Conservation (phyloP, 2,797 vertebrate genomes). For the Epinephelus malabaricus region DNA sequence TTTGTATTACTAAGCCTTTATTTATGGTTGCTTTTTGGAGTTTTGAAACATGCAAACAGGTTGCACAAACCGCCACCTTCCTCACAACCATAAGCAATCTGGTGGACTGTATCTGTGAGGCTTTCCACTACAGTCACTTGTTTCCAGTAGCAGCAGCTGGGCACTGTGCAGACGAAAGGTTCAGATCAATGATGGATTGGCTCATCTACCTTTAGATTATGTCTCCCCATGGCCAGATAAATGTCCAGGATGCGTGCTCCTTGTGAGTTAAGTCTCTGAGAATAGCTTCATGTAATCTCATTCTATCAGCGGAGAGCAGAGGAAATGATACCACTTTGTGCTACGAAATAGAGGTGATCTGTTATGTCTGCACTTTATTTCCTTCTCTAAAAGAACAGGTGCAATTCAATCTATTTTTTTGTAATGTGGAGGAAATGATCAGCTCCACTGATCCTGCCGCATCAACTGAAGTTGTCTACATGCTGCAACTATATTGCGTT, state of each 20-base stretch:
- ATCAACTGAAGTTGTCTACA: slow-evolving; percentile 42
- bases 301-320: slow-evolving; percentile 62
- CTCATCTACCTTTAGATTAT: slow-evolving; percentile 61
- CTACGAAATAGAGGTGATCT: slow-evolving; percentile 56
- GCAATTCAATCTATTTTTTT: slow-evolving; percentile 39
- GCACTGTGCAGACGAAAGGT: slow-evolving; percentile 20
- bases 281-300: slow-evolving; percentile 69
- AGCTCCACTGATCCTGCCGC: slow-evolving; percentile 25
- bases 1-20: slow-evolving; percentile 12
- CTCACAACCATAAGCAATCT: slow-evolving; percentile 1
- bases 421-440: slow-evolving; percentile 43
- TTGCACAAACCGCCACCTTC: background rate
- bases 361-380: slow-evolving; percentile 65
- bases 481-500: slow-evolving; percentile 29
- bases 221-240: slow-evolving; percentile 66
- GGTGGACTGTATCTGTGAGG: background rate
- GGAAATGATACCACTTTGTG: slow-evolving; percentile 63
- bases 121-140: slow-evolving; percentile 9
- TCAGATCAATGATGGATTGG: slow-evolving; percentile 60
- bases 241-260: slow-evolving; percentile 53
- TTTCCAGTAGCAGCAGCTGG: slow-evolving; percentile 10
- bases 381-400: slow-evolving; percentile 46
- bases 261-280: slow-evolving; percentile 52
- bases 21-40: background rate
- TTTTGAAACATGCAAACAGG: too few species aligned